Evolutionary conservation across 1,140 invertebrate species (phyloP).

Genomic region (Andricus grossulariae): DNA sequence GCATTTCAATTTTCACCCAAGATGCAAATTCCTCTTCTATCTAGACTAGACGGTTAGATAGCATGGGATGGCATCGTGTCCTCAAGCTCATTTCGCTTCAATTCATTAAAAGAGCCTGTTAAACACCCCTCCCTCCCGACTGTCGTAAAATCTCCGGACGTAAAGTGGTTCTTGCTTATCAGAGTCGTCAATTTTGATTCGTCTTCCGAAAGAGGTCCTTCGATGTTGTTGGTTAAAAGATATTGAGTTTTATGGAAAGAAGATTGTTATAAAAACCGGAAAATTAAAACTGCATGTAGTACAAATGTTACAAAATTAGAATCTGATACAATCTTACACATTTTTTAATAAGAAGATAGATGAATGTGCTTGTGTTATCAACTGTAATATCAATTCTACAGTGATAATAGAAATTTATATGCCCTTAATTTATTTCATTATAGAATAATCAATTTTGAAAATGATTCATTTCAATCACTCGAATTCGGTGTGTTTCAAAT

Average conservation of each 20-base stretch:
- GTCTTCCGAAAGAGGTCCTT: background rate
- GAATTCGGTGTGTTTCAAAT: no score
- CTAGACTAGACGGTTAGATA: conserved; percentile 19
- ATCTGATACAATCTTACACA: no score
- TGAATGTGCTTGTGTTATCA: no score
- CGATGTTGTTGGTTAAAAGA: background rate
- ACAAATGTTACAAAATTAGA: no score
- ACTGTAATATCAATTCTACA: no score
- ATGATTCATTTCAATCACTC: no score
- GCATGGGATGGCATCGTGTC: conserved; percentile 38
- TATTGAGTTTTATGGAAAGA: background rate
- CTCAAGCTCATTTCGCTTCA: conserved; percentile 53
- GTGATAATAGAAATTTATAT: no score
- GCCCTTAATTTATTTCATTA: no score
- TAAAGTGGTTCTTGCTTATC: background rate
- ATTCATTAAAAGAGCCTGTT: conserved; percentile 59
- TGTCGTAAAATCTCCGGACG: conserved; percentile 40
- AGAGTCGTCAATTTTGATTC: background rate
- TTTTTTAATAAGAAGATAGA: no score
- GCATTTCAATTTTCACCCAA: conserved; percentile 69
- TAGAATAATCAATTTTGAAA: no score
- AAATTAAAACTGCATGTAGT: no score
- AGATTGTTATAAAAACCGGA: background rate
- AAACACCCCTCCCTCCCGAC: background rate
- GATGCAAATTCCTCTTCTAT: conserved; percentile 65